Evolutionary conservation across 2,113 vertebrate species (phyloP), one percentile per base, ranked within the genome.

Genomic region (Oplegnathus fasciatus): DNA sequence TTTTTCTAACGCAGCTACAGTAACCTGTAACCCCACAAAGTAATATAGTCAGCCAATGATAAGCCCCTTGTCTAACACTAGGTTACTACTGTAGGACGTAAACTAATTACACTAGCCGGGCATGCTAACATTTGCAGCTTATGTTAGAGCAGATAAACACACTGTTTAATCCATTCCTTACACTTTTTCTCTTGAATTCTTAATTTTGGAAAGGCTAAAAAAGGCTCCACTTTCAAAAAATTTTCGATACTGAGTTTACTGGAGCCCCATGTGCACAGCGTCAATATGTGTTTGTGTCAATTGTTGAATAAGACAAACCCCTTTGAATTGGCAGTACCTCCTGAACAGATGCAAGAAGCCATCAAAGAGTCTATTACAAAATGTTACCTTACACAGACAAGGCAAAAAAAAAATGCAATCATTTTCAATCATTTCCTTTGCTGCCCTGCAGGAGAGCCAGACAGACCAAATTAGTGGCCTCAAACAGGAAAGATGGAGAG

Each of bases 401-500:
- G 71, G 52, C 55, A 71, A 37, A 62, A 68, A 74, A 66, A 64
- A 73, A 76, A 80, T 82, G n/a, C 40, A 89, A 90, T 86, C 85
- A 84, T 54, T 69, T 77, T 64, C 28, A 64, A 55, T 88, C 46
- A 84, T 89, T 91, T 93, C 86, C 90, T 85, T 64, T 86, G 87
- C 83, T 86, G 78, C 83, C 86, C 82, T 68, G 73, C 73, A 78
- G 85, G 77, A 78, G 11, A 55, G 77, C 30, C 71, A 80, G 86
- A 81, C 86, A 76, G 83, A 73, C 52, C 82, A 81, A 91, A 89
- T 93, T 85, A 92, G 88, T 1, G 73, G 68, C 66, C 68, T 87
- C 70, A 88, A 90, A 92, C 86, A 84, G 86, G 86, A 94, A 88
- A 86, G 84, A 92, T 80, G 71, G 73, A 40, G 1, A 75, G 85